Evolutionary conservation across 2,888 invertebrate genomes (phyloP).

Genomic region (Microctonus aethiopoides): DNA sequence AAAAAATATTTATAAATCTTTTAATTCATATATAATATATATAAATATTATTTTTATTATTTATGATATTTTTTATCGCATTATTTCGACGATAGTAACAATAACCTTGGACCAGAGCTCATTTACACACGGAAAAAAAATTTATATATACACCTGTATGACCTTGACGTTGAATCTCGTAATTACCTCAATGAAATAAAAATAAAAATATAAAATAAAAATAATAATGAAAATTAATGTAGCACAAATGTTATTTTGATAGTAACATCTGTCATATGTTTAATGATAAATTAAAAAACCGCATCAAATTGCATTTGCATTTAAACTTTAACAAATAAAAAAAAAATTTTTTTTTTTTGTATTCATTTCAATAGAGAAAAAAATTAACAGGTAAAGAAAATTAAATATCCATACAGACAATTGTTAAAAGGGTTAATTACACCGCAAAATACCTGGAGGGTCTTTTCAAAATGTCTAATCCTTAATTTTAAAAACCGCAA

Average conservation of each 20-base stretch:
- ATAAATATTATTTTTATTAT: no score
- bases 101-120: no score
- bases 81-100: no score
- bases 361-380: not conserved
- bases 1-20: no score
- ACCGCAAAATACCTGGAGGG: not conserved
- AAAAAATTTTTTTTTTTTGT: not conserved
- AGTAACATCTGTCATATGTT: slow-evolving; percentile 40
- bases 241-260: slow-evolving; percentile 46
- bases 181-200: slow-evolving; percentile 35
- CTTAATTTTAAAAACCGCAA: no score
- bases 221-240: not conserved
- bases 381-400: not conserved
- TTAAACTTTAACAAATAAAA: not conserved
- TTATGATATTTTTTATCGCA: no score
- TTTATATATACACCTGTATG: not conserved
- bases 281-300: slow-evolving; percentile 39
- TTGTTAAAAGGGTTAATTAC: not conserved
- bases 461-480: no score
- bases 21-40: no score
- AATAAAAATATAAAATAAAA: slow-evolving; percentile 4
- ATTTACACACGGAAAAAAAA: not conserved
- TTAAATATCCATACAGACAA: not conserved
- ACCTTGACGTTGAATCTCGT: slow-evolving; percentile 21
- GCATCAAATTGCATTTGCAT: slow-evolving; percentile 32